Base-by-base conservation (phyloP, 2,888 invertebrate genomes). In the Ochlodes sylvanus region DNA sequence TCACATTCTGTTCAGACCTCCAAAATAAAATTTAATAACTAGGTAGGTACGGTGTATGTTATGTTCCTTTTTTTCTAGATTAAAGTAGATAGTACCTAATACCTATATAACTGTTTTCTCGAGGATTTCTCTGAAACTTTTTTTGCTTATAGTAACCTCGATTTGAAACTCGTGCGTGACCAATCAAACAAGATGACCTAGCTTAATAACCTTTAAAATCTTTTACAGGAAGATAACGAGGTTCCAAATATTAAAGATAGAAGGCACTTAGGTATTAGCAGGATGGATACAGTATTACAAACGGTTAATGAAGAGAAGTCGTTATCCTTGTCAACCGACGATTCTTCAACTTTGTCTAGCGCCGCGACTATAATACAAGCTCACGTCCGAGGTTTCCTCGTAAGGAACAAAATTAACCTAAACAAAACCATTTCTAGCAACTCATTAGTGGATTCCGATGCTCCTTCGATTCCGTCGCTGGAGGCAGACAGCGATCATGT, bases 291-390 rank as follows among this genome's bases (percentile, higher is more conserved):
- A 41, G 88, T 92, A 19, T 79, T 94, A 58, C 93, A 93, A 82
- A 94, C 94, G 10, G 93, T 94, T n/a, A 93, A 92, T 65, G 94
- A 94, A 78, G 94, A 94, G 77, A 93, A 93, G 72, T 92, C 92
- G 21, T 76, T 93, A 47, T 93, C 94, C 0, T 79, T 90, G 68
- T 94, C 94, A 27, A 93, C 92, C 32, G 94, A 94, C 70, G 94
- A 94, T 72, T 93, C 93, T 12, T 93, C 93, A 15, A 90, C 92
- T 21, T 75, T 94, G 68, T 94, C 94, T 21, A 94, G 94, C 79
- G 95, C 94, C 17, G 95, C 95, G 42, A 95, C 94, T 3, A 94
- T 94, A 76, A 95, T 96, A 73, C 96, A 96, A 86, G 95, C 95
- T 6, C 95, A 95, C 58, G 95, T 96, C 56, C 92, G 96, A 70